Base-by-base conservation (phyloP, 2,888 invertebrate genomes). In the Anticlea derivata region DNA sequence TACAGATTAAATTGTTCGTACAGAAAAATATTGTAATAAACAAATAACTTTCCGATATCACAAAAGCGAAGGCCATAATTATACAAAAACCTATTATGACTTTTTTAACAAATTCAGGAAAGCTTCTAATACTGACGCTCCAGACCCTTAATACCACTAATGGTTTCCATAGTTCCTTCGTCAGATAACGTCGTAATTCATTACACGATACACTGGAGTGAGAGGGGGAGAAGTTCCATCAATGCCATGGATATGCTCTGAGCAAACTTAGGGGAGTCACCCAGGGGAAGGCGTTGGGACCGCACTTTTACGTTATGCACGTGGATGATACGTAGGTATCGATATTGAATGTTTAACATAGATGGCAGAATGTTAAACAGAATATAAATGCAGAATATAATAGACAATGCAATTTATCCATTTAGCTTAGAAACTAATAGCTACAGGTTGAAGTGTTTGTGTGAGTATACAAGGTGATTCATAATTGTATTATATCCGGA, bases 171-270 rank as follows among this genome's bases (percentile, higher is more conserved):
- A 76, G 73, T 76, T 71, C 73, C 69, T 72, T 62, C 58, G 68
- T 68, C 66, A 65, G 71, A 72, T 74, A 77, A 75, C 69, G 70
- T 72, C 65, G 66, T 74, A 76, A 78, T 81, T 75, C 75, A 79
- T 76, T 74, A 75, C 45, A 37, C 41, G 46, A 52, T 41, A 41
- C 44, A 26, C 40, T 24, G 34, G 69, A 59, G 62, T 61, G 64
- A 65, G 63, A 57, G 43, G 55, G 55, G 50, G 46, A 45, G 55
- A 55, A 66, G 62, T 58, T 65, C 64, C 61, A 67, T 65, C 68
- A 68, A 48, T 56, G 56, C 50, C 48, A 58, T 50, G 23, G 56
- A 58, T 66, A 61, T 43, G 40, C 34, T 46, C 34, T 49, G 23
- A 22, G 50, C 41, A 58, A 58, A 60, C 43, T 39, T 54, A 54